Conservation (phyloP, 1,140 invertebrate genomes). For the Drosophila subpulchrella region DNA sequence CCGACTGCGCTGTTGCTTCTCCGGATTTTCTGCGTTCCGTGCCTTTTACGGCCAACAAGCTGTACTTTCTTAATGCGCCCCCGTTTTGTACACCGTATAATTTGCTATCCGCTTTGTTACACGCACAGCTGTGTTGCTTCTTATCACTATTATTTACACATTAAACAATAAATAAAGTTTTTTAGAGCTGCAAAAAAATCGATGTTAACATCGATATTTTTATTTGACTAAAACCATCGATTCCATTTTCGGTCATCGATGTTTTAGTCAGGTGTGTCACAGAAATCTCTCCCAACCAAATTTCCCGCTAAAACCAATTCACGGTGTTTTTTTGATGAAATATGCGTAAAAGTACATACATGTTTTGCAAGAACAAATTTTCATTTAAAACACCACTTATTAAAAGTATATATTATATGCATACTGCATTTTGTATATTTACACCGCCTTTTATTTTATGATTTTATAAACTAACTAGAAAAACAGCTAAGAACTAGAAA, state of each 20-base stretch:
- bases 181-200: conserved; percentile 15
- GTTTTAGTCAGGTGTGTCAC: neutral
- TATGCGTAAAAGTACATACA: too few relatives aligned
- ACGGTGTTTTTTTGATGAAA: too few relatives aligned
- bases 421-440: too few relatives aligned
- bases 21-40: conserved; percentile 27
- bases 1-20: conserved; percentile 40
- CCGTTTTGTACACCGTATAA: neutral
- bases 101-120: conserved; percentile 11
- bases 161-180: conserved; percentile 24
- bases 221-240: neutral
- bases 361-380: too few relatives aligned
- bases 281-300: neutral
- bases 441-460: too few relatives aligned
- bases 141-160: conserved; percentile 55
- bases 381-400: too few relatives aligned
- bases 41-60: conserved; percentile 6
- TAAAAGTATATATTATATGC: too few relatives aligned
- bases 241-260: neutral
- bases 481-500: too few relatives aligned
- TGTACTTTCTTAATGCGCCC: conserved; percentile 16
- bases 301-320: neutral
- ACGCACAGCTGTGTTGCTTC: conserved; percentile 34
- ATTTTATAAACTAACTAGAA: too few relatives aligned
- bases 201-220: conserved; percentile 4